Conservation (phyloP, 2,797 vertebrate genomes). For the Onychomys torridus region DNA sequence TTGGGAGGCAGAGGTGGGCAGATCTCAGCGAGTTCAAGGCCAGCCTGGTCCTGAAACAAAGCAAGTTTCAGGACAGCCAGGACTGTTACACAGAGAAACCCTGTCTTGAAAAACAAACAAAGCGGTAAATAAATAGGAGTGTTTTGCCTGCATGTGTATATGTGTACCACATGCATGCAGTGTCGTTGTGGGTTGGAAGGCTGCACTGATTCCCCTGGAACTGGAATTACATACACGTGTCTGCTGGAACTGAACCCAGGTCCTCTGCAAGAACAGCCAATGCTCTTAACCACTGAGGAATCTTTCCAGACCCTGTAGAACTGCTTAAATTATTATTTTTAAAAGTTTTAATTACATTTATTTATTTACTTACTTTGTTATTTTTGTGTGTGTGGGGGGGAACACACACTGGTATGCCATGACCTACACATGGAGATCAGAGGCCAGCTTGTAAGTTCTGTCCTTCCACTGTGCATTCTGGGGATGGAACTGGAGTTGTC, state of each 20-base stretch:
- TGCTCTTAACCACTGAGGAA: background rate
- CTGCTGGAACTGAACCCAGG: background rate
- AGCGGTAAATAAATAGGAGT: background rate
- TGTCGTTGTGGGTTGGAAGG: background rate
- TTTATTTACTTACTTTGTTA: background rate
- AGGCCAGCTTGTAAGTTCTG: background rate
- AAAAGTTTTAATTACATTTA: background rate
- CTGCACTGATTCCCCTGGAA: background rate
- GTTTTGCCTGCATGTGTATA: background rate
- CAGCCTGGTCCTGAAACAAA: background rate
- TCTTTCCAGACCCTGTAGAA: background rate
- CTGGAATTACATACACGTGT: background rate
- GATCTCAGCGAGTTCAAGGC: background rate
- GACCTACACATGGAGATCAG: background rate
- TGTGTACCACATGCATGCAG: background rate
- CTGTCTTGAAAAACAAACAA: background rate
- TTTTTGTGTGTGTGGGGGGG: background rate
- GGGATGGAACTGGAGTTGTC: background rate
- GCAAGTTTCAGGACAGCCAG: background rate
- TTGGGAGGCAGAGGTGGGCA: background rate
- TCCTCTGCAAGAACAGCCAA: background rate
- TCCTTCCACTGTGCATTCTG: background rate
- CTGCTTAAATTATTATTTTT: background rate
- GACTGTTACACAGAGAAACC: background rate
- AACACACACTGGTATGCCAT: background rate